Evolutionary conservation across 2,113 vertebrate species (phyloP), one percentile per base, ranked within the genome.

Genomic region (Mohoua ochrocephala): DNA sequence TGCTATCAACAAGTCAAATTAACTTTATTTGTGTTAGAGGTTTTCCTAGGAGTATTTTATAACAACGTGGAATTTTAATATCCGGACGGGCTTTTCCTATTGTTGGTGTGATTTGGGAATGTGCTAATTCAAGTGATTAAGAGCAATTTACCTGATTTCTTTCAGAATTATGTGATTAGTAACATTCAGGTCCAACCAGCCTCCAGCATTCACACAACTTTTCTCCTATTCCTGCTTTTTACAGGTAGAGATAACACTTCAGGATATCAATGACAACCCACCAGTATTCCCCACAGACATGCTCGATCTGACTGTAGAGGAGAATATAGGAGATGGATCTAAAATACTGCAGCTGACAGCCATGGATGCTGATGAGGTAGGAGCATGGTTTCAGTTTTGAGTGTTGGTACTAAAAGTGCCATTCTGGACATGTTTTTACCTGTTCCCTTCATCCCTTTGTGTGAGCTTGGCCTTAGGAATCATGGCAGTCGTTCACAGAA

Each of bases 261-360:
- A 99, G 95, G 99, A 99, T 93, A 98, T 99, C 96, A 99, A 99
- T 27, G 99, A 99, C 98, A 99, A 99, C 95, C 99, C 99, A 8
- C 99, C 99, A 14, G 95, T 99, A 27, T 99, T 99, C 97, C 99
- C 99, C 57, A 99, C 99, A 11, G 99, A 99, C 88, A 98, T 98
- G 87, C 98, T 99, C 8, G 99, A 99, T 61, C 98, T 99, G 90
- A 99, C 98, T 1, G 99, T 99, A 12, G 99, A 99, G 97, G 99
- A 99, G 97, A 99, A 99, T 87, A 98, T 99, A 20, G 99, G 98
- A 6, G 99, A 99, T 63, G 99, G 99, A 68, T 99, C 99, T 87
- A 99, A 98, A 98, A 99, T 99, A 96, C 98, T 99, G 98, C 99
- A 99, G 94, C 98, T 99, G 95, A 99, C 99, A 83, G 99, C 99